These are phyloP conservation scores for Emys orbicularis DNA, from an alignment of 2,797 vertebrate species.

Conservation along the genomic window DNA sequence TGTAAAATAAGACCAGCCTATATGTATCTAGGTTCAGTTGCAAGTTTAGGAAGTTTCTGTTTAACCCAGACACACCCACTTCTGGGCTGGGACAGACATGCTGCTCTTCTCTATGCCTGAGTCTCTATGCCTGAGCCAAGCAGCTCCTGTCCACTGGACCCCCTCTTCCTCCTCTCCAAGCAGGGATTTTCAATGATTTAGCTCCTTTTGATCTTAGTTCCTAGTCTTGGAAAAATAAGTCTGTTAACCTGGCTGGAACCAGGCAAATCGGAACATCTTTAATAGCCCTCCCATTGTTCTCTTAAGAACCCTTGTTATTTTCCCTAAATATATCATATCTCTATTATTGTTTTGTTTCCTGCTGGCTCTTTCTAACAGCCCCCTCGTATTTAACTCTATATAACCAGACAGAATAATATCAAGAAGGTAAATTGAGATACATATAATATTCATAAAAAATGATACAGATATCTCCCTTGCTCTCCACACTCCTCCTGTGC, in stretches of 20 bases:
- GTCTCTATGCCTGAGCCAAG: neutral
- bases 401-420: slow-evolving; percentile 36
- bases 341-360: slow-evolving; percentile 28
- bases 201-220: neutral
- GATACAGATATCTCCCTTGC: neutral
- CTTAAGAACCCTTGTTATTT: slow-evolving; percentile 47
- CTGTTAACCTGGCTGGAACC: neutral
- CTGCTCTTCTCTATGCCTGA: neutral
- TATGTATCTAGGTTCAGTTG: neutral
- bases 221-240: neutral
- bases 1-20: neutral
- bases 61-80: neutral
- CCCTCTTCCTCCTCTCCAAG: neutral
- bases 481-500: neutral
- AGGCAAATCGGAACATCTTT: slow-evolving; percentile 48
- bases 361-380: slow-evolving; percentile 2
- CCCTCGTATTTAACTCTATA: slow-evolving; percentile 48
- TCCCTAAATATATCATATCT: slow-evolving; percentile 60
- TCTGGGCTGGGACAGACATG: neutral
- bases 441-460: slow-evolving; percentile 2
- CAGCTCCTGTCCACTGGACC: neutral
- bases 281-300: slow-evolving; percentile 27
- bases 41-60: neutral
- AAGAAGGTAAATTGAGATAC: slow-evolving; percentile 40
- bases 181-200: neutral